These are phyloP conservation scores for Tamandua tetradactyla DNA, from an alignment of 2,797 vertebrate genomes.

Conservation along the genomic window DNA sequence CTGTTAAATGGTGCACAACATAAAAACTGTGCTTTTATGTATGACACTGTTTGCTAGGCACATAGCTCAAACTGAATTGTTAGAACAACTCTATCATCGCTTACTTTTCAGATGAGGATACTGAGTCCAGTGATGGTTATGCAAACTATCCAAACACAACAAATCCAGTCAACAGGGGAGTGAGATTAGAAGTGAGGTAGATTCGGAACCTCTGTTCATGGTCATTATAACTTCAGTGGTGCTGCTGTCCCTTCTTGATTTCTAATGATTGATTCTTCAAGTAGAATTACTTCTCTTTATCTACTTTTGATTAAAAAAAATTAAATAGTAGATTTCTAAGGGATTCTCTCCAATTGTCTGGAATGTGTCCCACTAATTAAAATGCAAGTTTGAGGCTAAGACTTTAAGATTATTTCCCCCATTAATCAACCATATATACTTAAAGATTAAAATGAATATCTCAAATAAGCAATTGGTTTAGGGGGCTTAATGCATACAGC, in stretches of 20 bases:
- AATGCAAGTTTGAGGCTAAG: background rate
- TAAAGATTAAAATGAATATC: constrained; percentile 41
- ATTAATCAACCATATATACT: constrained; percentile 11
- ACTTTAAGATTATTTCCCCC: background rate
- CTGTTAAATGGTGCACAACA: background rate
- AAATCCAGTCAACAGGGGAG: background rate
- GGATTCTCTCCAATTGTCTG: background rate
- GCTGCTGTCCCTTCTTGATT: background rate
- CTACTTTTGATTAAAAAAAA: background rate
- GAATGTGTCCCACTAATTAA: constrained; percentile 25
- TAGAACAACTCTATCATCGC: background rate
- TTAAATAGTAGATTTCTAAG: background rate
- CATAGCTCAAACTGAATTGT: constrained; percentile 40
- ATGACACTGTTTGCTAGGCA: background rate
- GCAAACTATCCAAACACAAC: background rate
- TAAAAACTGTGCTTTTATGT: background rate
- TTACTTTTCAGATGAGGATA: background rate
- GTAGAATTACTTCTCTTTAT: constrained; percentile 21
- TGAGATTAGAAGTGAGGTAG: background rate
- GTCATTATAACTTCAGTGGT: background rate
- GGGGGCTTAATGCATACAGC: background rate
- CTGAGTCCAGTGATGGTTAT: background rate
- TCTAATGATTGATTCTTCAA: background rate
- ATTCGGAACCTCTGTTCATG: background rate
- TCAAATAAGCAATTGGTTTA: background rate